phyloP scores from a whole-genome alignment of 1,140 invertebrate genomes.

The Lepidostoma basale region DNA sequence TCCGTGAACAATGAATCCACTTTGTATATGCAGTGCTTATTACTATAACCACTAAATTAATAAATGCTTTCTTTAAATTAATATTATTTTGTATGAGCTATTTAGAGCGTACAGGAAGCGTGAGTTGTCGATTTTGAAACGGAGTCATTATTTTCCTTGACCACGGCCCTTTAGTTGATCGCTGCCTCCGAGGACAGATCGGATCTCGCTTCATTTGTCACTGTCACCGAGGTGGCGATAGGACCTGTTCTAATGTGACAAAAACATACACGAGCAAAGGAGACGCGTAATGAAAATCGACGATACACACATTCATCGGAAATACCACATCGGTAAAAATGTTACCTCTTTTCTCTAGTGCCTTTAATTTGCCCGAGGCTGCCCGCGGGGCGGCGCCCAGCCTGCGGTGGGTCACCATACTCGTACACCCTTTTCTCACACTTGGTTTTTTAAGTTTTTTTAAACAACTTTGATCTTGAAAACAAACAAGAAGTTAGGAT shows the following conservation, averaged over 20 bases:
- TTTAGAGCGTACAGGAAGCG: too few relatives aligned
- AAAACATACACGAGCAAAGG: background rate
- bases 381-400: background rate
- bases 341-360: background rate
- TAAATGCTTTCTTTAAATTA: too few relatives aligned
- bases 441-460: conserved; percentile 15
- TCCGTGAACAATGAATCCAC: too few relatives aligned
- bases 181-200: conserved; percentile 29
- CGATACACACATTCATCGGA: too few relatives aligned
- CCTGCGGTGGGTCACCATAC: conserved; percentile 5
- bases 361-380: background rate
- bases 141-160: background rate
- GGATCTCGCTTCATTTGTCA: conserved; percentile 45
- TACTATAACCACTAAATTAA: too few relatives aligned
- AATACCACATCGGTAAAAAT: too few relatives aligned
- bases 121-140: too few relatives aligned
- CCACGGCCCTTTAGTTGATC: background rate
- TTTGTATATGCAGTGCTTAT: too few relatives aligned
- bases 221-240: conserved; percentile 44
- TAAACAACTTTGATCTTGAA: conserved; percentile 17
- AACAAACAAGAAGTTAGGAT: background rate
- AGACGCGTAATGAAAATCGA: background rate
- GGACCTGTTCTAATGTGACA: background rate
- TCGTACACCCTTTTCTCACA: conserved; percentile 24
- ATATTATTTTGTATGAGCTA: too few relatives aligned